A percentile compares a stretch with the other conserved stretches of the same genome.
Evolutionary conservation across 2,797 vertebrate species (phyloP).

Genomic region (Chelidonichthys spinosus): DNA sequence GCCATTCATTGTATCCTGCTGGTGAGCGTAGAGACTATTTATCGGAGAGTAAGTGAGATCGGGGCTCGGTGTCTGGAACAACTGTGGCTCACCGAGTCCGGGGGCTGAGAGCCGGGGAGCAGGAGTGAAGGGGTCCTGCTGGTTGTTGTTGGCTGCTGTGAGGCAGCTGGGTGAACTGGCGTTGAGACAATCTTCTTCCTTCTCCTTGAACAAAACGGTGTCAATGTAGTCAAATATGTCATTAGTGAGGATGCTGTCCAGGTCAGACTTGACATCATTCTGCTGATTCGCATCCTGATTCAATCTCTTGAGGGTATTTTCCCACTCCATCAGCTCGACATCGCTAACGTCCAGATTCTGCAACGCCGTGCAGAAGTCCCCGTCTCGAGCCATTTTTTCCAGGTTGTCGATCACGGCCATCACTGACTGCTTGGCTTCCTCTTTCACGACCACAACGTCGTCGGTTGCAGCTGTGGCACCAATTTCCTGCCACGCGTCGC

Average conservation of each 20-base stretch:
- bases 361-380: slow-evolving; percentile 62
- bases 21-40: slow-evolving; percentile 38
- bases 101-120: neutral
- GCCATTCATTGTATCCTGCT: slow-evolving; percentile 11
- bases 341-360: slow-evolving; percentile 60
- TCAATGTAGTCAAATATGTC: slow-evolving; percentile 79
- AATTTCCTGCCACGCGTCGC: slow-evolving; percentile 60
- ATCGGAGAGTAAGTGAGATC: neutral
- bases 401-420: slow-evolving; percentile 76
- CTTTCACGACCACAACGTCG: slow-evolving; percentile 50
- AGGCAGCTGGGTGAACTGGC: slow-evolving; percentile 34
- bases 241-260: slow-evolving; percentile 66
- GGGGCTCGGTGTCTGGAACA: slow-evolving; percentile 28
- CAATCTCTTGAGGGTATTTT: slow-evolving; percentile 76
- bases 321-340: slow-evolving; percentile 76
- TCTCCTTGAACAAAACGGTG: slow-evolving; percentile 73
- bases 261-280: slow-evolving; percentile 46
- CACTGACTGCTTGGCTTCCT: slow-evolving; percentile 69
- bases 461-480: fast-evolving
- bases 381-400: slow-evolving; percentile 66
- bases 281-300: slow-evolving; percentile 49
- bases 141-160: neutral
- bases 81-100: slow-evolving; percentile 24
- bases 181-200: slow-evolving; percentile 19
- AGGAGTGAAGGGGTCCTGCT: slow-evolving; percentile 10